Percentiles rank a stretch among this genome's conserved stretches.
phyloP scores from a whole-genome alignment of 2,888 invertebrate species.

The Lithosia quadra region DNA sequence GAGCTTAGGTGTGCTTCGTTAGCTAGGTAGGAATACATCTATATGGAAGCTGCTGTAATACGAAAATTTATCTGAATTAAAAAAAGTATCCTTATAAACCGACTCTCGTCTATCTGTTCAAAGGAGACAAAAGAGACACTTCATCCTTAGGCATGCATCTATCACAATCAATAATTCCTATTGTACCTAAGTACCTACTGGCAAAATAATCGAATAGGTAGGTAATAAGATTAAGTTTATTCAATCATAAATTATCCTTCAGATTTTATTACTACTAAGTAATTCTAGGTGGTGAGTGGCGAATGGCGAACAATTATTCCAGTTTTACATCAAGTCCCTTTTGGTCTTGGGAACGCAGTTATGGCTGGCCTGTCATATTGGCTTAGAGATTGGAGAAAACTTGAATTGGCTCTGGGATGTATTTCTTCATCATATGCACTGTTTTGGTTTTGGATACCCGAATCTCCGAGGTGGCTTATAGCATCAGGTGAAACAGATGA shows the following conservation, averaged over 20 bases:
- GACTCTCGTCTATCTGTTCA: too few species aligned
- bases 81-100: too few species aligned
- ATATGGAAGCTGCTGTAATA: too few species aligned
- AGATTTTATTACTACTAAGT: background rate
- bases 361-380: conserved; percentile 87
- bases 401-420: conserved; percentile 85
- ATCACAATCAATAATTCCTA: too few species aligned
- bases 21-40: too few species aligned
- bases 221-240: too few species aligned
- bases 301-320: conserved; percentile 88
- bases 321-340: conserved; percentile 88
- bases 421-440: conserved; percentile 82
- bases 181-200: too few species aligned
- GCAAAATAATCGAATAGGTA: too few species aligned
- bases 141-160: too few species aligned
- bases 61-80: too few species aligned
- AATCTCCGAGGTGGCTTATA: conserved; percentile 89
- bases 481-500: conserved; percentile 83
- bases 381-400: conserved; percentile 88
- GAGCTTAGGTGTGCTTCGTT: too few species aligned
- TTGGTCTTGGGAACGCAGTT: conserved; percentile 86
- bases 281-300: conserved; percentile 84
- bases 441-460: conserved; percentile 84
- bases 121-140: too few species aligned
- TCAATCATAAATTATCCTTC: background rate